These are phyloP conservation scores for Cyclophora albipunctata DNA, from an alignment of 2,888 invertebrate species.

Conservation along the genomic window DNA sequence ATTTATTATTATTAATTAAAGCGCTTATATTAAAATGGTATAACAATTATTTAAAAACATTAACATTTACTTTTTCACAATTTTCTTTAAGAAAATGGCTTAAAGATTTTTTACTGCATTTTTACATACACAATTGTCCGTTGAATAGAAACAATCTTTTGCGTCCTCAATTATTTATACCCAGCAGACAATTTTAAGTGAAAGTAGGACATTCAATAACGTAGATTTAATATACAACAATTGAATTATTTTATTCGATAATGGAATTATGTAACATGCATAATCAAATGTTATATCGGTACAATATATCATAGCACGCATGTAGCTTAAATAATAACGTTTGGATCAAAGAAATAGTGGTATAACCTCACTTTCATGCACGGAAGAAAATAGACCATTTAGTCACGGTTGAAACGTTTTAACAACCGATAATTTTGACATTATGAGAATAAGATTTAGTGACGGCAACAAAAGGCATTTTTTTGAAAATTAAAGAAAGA, in stretches of 20 bases:
- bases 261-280: not conserved
- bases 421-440: too few species aligned
- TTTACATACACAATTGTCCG: constrained; percentile 36
- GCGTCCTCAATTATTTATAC: constrained; percentile 55
- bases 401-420: too few species aligned
- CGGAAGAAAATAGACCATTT: not conserved
- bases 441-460: too few species aligned
- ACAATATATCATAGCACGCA: too few species aligned
- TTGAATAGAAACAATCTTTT: constrained; percentile 21
- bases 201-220: constrained; percentile 18
- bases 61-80: constrained; percentile 28
- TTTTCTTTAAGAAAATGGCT: constrained; percentile 39
- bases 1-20: not conserved
- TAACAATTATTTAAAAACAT: too few species aligned
- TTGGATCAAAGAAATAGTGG: too few species aligned
- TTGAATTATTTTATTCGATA: not conserved
- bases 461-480: too few species aligned
- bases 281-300: not conserved
- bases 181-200: constrained; percentile 36
- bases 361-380: too few species aligned
- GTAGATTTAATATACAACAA: not conserved
- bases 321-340: too few species aligned
- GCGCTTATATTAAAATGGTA: constrained; percentile 4
- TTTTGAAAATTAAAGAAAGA: too few species aligned
- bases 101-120: constrained; percentile 46